These are phyloP conservation scores for Pomatostomus ruficeps DNA, from an alignment of 2,113 vertebrate genomes.

Conservation along the genomic window DNA sequence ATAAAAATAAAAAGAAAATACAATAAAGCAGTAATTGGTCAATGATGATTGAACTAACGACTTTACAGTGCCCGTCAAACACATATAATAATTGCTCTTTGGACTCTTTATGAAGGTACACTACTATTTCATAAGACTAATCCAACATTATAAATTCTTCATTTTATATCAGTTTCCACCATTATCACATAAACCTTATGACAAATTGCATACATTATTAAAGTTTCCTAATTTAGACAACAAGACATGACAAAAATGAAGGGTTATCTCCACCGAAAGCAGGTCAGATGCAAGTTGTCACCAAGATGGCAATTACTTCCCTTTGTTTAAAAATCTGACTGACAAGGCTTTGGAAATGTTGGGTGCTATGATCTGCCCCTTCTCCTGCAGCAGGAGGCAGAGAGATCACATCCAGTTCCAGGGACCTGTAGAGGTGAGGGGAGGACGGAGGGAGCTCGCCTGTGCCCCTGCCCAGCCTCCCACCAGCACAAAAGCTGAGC, in stretches of 20 bases:
- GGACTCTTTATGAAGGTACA: slow-evolving; percentile 68
- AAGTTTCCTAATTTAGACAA: slow-evolving; percentile 45
- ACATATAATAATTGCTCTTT: slow-evolving; percentile 72
- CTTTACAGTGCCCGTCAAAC: slow-evolving; percentile 67
- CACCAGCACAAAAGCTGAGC: neutral
- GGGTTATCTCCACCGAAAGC: neutral
- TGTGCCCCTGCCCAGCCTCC: neutral
- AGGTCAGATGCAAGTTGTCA: neutral
- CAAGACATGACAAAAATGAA: neutral
- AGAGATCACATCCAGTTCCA: neutral
- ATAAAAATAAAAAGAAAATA: slow-evolving; percentile 79
- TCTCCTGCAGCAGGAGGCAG: neutral
- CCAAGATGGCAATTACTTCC: neutral
- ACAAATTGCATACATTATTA: slow-evolving; percentile 31
- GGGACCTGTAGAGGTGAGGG: neutral
- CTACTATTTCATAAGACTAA: slow-evolving; percentile 68
- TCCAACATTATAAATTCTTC: slow-evolving; percentile 59
- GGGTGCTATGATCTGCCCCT: neutral
- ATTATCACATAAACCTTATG: slow-evolving; percentile 6
- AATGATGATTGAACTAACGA: slow-evolving; percentile 66
- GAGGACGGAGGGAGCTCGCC: neutral
- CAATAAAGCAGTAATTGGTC: slow-evolving; percentile 76
- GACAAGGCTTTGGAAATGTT: neutral
- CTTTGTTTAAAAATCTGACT: neutral
- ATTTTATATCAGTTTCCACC: slow-evolving; percentile 48